phyloP scores from a whole-genome alignment of 1,140 invertebrate genomes.

The Gonioctena quinquepunctata region DNA sequence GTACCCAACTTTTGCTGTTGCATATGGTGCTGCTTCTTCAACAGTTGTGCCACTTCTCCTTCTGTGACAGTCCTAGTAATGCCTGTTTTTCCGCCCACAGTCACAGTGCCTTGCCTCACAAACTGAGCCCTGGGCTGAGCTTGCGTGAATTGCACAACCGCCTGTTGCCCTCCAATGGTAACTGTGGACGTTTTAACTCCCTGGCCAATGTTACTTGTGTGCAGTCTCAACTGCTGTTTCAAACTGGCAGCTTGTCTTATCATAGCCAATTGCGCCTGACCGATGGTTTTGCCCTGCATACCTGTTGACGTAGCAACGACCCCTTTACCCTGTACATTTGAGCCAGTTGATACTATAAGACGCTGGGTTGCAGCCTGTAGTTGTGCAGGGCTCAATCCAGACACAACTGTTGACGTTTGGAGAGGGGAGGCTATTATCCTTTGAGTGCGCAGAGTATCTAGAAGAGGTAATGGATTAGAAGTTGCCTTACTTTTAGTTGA shows the following conservation, averaged over 20 bases:
- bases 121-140: constrained; percentile 48
- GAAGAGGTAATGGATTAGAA: constrained; percentile 31
- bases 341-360: constrained; percentile 55
- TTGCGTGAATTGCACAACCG: constrained; percentile 53
- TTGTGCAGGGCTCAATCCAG: constrained; percentile 55
- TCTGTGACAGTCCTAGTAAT: constrained; percentile 66
- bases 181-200: constrained; percentile 50
- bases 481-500: too few relatives aligned
- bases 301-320: constrained; percentile 56
- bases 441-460: constrained; percentile 55
- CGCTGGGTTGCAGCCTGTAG: constrained; percentile 59
- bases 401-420: constrained; percentile 57
- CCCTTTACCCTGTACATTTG: constrained; percentile 41
- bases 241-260: constrained; percentile 53
- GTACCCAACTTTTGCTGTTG: constrained; percentile 61
- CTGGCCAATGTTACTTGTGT: constrained; percentile 55
- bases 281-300: constrained; percentile 58
- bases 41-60: constrained; percentile 70
- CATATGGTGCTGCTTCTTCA: constrained; percentile 69
- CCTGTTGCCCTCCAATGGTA: constrained; percentile 47
- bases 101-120: constrained; percentile 52
- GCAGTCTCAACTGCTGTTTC: constrained; percentile 54
- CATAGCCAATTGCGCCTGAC: constrained; percentile 57
- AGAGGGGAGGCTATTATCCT: constrained; percentile 57
- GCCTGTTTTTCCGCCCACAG: constrained; percentile 52